A percentile compares a stretch with the other conserved stretches of the same genome.
These are phyloP conservation scores for Corvus moneduloides DNA, from an alignment of 2,113 vertebrate species.

Conservation along the genomic window DNA sequence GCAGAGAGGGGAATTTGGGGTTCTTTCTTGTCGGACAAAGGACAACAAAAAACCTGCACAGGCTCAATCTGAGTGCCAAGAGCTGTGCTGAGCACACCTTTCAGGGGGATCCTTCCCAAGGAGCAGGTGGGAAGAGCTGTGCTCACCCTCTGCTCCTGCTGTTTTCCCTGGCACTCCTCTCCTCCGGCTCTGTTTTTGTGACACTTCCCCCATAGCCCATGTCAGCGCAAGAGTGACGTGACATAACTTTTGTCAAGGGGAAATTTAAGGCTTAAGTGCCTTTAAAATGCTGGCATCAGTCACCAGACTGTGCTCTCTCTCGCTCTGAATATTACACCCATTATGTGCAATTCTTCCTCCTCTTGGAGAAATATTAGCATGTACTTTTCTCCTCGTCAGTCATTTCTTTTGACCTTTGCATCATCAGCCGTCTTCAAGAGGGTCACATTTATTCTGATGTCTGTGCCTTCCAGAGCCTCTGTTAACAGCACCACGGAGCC, in stretches of 20 bases:
- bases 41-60: rapidly evolving
- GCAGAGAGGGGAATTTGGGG: neutral
- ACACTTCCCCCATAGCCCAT: conserved; percentile 20
- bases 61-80: neutral
- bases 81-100: neutral
- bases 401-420: conserved; percentile 15
- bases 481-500: rapidly evolving
- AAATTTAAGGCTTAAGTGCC: conserved; percentile 68
- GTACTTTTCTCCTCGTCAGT: conserved; percentile 28
- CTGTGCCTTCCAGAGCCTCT: neutral
- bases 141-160: neutral
- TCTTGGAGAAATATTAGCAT: conserved; percentile 55
- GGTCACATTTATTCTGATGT: neutral
- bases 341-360: conserved; percentile 46
- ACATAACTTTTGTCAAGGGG: conserved; percentile 48
- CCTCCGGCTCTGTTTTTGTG: neutral
- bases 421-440: neutral
- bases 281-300: conserved; percentile 55
- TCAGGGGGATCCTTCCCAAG: neutral
- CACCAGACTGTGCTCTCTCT: neutral
- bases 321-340: conserved; percentile 45
- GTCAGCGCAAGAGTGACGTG: neutral
- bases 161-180: neutral
- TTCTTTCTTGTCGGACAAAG: rapidly evolving
- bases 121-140: neutral